Conservation (phyloP, 2,797 vertebrate genomes). For the Falco biarmicus region DNA sequence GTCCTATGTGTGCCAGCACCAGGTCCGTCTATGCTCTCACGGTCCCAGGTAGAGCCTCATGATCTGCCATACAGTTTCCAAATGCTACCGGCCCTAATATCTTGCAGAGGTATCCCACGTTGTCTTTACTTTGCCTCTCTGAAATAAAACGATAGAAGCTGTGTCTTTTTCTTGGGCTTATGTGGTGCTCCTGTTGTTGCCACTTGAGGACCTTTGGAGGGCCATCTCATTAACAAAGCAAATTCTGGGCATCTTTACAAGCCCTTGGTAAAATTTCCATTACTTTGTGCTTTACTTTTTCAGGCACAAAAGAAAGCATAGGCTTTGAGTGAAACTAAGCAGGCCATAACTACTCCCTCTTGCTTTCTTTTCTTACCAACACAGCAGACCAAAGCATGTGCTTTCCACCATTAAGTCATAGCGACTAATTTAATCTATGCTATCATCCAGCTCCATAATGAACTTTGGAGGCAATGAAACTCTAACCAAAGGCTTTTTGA, state of each 20-base stretch:
- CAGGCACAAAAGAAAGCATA: background rate
- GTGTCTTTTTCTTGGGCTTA: background rate
- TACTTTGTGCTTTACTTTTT: background rate
- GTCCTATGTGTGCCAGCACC: background rate
- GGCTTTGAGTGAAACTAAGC: background rate
- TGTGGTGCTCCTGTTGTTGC: background rate
- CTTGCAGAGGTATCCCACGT: background rate
- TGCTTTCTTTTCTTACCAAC: background rate
- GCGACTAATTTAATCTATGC: background rate
- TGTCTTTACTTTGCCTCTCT: background rate
- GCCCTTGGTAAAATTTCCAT: background rate
- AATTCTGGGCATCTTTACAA: background rate
- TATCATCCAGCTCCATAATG: background rate
- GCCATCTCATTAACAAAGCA: background rate
- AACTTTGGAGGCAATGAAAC: background rate
- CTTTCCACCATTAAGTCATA: background rate
- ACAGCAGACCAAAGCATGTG: background rate
- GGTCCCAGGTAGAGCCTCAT: background rate
- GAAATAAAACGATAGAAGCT: background rate
- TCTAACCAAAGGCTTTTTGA: background rate
- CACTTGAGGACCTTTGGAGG: background rate
- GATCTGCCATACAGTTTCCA: background rate
- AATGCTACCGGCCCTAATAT: background rate
- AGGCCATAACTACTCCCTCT: background rate
- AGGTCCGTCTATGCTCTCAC: background rate